Conservation (phyloP, 2,113 vertebrate species). For the Thamnaconus septentrionalis region DNA sequence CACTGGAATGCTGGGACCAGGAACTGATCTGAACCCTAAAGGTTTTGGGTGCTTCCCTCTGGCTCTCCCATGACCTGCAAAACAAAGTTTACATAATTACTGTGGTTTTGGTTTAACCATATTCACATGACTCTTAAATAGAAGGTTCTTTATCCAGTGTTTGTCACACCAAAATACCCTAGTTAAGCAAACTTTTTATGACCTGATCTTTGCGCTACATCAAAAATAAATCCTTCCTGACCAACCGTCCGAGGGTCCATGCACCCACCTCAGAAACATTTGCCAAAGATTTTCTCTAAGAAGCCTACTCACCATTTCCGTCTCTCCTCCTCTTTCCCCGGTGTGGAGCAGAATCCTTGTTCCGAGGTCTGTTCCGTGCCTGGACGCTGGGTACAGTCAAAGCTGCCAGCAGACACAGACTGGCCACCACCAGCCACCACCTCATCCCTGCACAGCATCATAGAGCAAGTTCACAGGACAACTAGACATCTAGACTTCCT, state of each 20-base stretch:
- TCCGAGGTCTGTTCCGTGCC: slow-evolving; percentile 17
- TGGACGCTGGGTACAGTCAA: slow-evolving; percentile 58
- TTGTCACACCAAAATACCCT: too few species aligned
- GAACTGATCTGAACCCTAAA: slow-evolving; percentile 44
- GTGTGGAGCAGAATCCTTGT: slow-evolving; percentile 44
- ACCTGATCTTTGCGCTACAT: too few species aligned
- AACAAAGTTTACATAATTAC: slow-evolving; percentile 5
- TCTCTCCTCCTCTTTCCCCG: slow-evolving; percentile 31
- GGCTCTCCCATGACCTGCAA: slow-evolving; percentile 33
- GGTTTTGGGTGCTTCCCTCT: slow-evolving; percentile 31
- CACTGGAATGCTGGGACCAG: slow-evolving; percentile 25
- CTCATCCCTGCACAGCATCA: slow-evolving; percentile 76
- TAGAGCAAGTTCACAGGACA: not conserved
- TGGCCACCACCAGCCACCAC: slow-evolving; percentile 61
- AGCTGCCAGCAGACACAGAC: slow-evolving; percentile 50
- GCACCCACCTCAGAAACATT: not conserved
- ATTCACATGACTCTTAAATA: too few species aligned
- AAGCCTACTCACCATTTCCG: slow-evolving; percentile 41
- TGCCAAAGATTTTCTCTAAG: not conserved
- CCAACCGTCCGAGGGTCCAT: too few species aligned
- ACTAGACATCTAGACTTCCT: not conserved
- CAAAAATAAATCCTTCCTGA: too few species aligned
- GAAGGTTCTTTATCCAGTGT: too few species aligned
- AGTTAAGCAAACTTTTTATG: too few species aligned
- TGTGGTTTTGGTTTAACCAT: too few species aligned